Conservation (phyloP, 2,797 vertebrate genomes). For the Ispidina picta region DNA sequence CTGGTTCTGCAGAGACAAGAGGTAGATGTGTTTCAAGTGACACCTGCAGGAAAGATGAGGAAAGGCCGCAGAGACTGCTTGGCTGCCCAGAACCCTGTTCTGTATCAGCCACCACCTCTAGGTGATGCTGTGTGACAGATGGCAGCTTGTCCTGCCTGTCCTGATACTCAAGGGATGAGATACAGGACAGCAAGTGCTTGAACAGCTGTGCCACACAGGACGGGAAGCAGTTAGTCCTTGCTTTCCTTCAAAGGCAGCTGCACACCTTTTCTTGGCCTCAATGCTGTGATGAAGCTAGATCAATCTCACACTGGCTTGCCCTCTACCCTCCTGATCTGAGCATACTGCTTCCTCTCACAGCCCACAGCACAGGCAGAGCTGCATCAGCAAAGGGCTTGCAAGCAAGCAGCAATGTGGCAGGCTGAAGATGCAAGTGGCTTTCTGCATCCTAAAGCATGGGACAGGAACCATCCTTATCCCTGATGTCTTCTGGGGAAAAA, state of each 20-base stretch:
- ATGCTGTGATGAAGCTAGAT: neutral
- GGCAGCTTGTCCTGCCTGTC: neutral
- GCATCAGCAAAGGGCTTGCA: neutral
- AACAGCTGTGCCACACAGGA: neutral
- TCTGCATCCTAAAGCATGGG: neutral
- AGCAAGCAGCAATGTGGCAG: neutral
- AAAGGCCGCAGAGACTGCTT: neutral
- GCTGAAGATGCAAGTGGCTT: neutral
- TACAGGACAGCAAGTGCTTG: neutral
- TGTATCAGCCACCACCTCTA: neutral
- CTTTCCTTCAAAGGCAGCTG: neutral
- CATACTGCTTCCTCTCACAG: rapidly evolving
- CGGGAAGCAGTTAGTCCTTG: neutral
- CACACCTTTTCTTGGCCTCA: rapidly evolving
- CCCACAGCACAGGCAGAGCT: neutral
- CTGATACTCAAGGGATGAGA: neutral
- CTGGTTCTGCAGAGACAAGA: constrained; percentile 82
- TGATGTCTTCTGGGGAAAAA: neutral
- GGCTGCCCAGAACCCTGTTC: neutral
- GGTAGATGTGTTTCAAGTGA: neutral
- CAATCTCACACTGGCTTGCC: neutral
- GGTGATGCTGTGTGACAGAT: neutral
- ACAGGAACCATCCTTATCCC: neutral
- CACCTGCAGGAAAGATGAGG: neutral
- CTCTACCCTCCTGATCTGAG: neutral